phyloP scores from a whole-genome alignment of 92 coral and sea anemone species.

The Epizoanthus scotinus region DNA sequence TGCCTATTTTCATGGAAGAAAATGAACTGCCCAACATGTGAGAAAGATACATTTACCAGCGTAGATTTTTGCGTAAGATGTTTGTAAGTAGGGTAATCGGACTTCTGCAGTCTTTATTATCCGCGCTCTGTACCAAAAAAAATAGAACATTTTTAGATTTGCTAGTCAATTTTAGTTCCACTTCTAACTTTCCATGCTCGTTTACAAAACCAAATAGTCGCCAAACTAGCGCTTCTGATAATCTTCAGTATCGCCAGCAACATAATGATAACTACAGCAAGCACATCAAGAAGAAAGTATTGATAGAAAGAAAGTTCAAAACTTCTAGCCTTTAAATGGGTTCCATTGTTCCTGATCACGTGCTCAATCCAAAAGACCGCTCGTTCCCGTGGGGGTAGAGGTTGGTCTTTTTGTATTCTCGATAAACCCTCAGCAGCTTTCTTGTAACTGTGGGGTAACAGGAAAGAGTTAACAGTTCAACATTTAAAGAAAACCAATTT shows the following conservation, averaged over 20 bases:
- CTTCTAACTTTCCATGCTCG: neutral
- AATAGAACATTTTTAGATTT: too few relatives aligned
- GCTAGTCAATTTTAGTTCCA: neutral
- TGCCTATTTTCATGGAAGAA: too few relatives aligned
- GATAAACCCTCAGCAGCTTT: constrained; percentile 21
- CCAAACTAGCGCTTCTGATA: neutral
- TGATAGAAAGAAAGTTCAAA: constrained; percentile 29
- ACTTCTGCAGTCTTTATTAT: too few relatives aligned
- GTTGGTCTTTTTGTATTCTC: constrained; percentile 36
- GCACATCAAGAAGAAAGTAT: constrained; percentile 28
- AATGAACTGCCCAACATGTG: too few relatives aligned
- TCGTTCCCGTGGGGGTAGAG: constrained; percentile 32
- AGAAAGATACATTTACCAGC: too few relatives aligned
- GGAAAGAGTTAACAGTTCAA: neutral
- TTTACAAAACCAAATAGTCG: neutral
- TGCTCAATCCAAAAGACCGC: constrained; percentile 32
- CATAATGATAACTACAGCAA: neutral
- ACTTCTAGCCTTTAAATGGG: constrained; percentile 21
- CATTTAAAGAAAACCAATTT: neutral
- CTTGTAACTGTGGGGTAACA: constrained; percentile 12
- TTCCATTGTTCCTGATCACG: constrained; percentile 37
- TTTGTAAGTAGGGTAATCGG: too few relatives aligned
- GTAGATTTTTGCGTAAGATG: too few relatives aligned
- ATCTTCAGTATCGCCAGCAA: neutral
- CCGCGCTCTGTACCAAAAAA: too few relatives aligned